These are phyloP conservation scores for Anoplolepis gracilipes DNA, from an alignment of 1,140 invertebrate genomes.

Conservation along the genomic window DNA sequence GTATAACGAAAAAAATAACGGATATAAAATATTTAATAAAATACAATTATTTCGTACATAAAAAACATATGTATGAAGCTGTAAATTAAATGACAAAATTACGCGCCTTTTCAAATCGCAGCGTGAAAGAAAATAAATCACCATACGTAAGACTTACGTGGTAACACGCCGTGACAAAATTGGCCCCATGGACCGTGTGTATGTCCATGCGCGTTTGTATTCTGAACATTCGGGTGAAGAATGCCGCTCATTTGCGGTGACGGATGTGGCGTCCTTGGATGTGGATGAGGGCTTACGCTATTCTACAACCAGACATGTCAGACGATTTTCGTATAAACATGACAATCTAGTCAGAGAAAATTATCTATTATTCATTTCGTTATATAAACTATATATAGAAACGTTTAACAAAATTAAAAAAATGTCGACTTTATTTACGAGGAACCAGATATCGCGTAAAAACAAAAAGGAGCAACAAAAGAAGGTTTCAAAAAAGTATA, in stretches of 20 bases:
- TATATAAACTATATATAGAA: neutral
- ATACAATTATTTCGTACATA: no score
- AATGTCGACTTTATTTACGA: neutral
- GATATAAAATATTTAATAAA: neutral
- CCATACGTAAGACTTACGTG: slow-evolving; percentile 77
- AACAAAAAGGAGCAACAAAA: neutral
- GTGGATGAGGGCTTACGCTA: slow-evolving; percentile 77
- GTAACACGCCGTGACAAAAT: slow-evolving; percentile 81
- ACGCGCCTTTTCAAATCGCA: neutral
- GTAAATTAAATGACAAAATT: neutral
- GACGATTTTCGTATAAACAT: neutral
- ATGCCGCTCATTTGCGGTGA: slow-evolving; percentile 72
- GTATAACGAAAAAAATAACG: neutral
- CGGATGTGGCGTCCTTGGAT: slow-evolving; percentile 73
- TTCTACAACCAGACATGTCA: slow-evolving; percentile 75
- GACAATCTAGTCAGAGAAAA: neutral
- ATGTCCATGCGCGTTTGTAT: slow-evolving; percentile 76
- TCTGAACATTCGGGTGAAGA: slow-evolving; percentile 80
- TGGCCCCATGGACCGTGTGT: slow-evolving; percentile 80
- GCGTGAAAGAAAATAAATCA: neutral
- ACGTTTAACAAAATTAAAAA: neutral
- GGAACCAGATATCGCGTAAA: neutral
- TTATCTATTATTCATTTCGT: neutral
- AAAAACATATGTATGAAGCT: neutral
- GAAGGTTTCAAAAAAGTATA: neutral